Evolutionary conservation across 2,113 vertebrate species (phyloP), one percentile per base, ranked within the genome.

Genomic region (Lipophrys pholis): DNA sequence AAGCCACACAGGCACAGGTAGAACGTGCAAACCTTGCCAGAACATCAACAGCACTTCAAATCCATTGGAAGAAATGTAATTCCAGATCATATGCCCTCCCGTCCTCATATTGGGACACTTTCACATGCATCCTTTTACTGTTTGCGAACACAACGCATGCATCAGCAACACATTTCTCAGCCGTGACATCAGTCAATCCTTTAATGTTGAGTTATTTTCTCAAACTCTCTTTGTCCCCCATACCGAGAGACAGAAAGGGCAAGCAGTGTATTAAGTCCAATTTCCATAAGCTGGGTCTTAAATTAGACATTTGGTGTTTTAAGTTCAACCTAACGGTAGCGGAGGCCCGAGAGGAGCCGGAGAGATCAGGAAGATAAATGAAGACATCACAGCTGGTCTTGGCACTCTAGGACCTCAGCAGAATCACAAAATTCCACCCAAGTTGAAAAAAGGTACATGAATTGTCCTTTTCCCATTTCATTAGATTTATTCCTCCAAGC

Each of bases 281-380:
- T 93, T 88, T 88, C 86, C 77, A 86, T 89, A 88, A 91, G 81
- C 80, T 81, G 2, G 69, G 64, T 58, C 72, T 67, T 89, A 90
- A 91, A 91, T 89, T 73, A 89, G 82, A 84, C 66, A 8, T 80
- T 87, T 69, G 62, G 66, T 66, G 60, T 68, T 84, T 83, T 87
- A 80, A 89, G 69, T 89, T 58, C 76, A 88, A 86, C 79, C 81
- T 86, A 75, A 86, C 80, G 63, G 78, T 67, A 84, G 40, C 8
- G 5, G 54, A 82, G 80, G 81, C 60, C 81, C 66, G 78, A 65
- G 67, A 64, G 80, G 87, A 91, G 82, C 85, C 90, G 73, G 66
- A 69, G 70, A 86, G 87, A 89, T 92, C 89, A 87, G 56, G 40
- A 81, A 90, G 88, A 93, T 91, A 90, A 91, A 91, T 72, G 83